Conservation (phyloP, 2,113 vertebrate genomes). For the Aptenodytes patagonicus region DNA sequence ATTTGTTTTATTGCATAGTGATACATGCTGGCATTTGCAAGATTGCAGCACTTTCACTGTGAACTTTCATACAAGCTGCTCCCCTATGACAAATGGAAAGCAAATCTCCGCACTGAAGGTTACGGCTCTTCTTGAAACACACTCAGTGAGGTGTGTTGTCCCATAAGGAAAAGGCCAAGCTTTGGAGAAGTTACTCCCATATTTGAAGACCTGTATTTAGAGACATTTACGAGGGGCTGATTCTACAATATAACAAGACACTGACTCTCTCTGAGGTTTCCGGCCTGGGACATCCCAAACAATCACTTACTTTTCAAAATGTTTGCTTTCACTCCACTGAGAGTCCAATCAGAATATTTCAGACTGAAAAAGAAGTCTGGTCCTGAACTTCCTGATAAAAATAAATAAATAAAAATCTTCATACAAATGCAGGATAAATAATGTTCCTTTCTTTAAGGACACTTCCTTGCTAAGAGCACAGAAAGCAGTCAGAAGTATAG, state of each 20-base stretch:
- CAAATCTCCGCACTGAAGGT: neutral
- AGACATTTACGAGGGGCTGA: neutral
- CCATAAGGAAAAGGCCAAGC: neutral
- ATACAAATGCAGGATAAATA: neutral
- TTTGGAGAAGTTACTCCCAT: neutral
- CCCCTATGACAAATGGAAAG: neutral
- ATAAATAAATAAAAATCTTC: neutral
- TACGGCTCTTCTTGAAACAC: neutral
- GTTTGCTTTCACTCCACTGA: neutral
- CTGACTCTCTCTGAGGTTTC: neutral
- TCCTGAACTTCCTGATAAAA: neutral
- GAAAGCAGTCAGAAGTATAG: constrained; percentile 16
- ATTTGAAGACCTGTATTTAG: neutral
- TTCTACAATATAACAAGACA: neutral
- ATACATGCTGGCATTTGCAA: neutral
- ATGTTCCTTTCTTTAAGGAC: neutral
- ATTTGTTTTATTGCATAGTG: neutral
- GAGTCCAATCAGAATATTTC: neutral
- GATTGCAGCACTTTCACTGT: neutral
- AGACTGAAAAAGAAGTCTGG: neutral
- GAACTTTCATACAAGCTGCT: neutral
- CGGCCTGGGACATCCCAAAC: neutral
- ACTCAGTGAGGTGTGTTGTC: neutral
- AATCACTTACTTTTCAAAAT: neutral
- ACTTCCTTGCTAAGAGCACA: neutral